These are phyloP conservation scores for Mesorhabditis spiculigera DNA, from an alignment of 2,888 invertebrate species.

Conservation along the genomic window DNA sequence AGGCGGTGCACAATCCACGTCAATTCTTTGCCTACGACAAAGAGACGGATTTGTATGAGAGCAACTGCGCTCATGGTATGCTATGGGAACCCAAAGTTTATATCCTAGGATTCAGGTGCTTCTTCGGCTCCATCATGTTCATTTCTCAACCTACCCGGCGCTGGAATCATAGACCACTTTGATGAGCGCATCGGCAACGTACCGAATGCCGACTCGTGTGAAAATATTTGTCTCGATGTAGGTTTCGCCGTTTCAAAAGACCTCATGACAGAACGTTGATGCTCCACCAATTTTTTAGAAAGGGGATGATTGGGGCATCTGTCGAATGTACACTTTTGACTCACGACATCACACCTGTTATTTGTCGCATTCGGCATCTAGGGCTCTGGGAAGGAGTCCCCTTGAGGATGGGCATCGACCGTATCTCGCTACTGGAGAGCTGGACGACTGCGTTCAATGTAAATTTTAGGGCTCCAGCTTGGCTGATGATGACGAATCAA, in stretches of 20 bases:
- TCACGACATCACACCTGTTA: neutral
- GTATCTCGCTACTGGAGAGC: neutral
- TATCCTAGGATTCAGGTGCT: neutral
- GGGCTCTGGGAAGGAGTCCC: neutral
- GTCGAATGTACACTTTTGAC: constrained; percentile 4
- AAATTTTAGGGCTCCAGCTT: neutral
- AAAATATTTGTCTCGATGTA: neutral
- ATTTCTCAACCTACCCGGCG: neutral
- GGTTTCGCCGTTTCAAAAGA: neutral
- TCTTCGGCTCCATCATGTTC: neutral
- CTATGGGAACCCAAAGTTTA: neutral
- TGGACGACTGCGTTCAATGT: constrained; percentile 4
- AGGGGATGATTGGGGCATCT: neutral
- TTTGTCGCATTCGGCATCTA: neutral
- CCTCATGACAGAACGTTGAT: neutral
- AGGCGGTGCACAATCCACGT: neutral
- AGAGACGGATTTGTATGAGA: constrained; percentile 2
- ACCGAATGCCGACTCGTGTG: neutral
- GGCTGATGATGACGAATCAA: neutral
- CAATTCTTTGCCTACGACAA: neutral
- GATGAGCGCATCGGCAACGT: neutral
- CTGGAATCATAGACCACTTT: constrained; percentile 1
- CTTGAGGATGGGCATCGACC: neutral
- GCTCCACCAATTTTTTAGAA: neutral
- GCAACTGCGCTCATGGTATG: neutral